These are phyloP conservation scores for Hyaena hyaena DNA, from an alignment of 2,113 vertebrate species.

Conservation along the genomic window DNA sequence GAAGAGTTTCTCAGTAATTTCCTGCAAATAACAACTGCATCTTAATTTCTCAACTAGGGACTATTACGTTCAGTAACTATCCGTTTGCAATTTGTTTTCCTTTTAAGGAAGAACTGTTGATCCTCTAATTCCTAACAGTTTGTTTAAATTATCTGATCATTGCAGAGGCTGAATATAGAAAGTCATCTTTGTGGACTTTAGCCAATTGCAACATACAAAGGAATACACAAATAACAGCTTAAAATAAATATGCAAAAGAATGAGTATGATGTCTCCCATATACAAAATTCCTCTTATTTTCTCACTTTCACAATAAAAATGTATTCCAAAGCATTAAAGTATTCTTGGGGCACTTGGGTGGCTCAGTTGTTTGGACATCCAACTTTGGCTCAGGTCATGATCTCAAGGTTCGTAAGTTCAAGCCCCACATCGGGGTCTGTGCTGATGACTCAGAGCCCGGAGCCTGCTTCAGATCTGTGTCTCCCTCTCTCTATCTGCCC, in stretches of 20 bases:
- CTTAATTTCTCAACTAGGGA: not conserved
- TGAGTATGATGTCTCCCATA: not conserved
- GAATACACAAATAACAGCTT: conserved; percentile 18
- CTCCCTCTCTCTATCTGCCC: no score
- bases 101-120: not conserved
- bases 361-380: no score
- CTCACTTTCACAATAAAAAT: conserved; percentile 15
- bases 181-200: not conserved
- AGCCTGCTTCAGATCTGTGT: no score
- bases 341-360: not conserved
- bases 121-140: not conserved
- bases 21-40: not conserved
- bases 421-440: no score
- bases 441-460: no score
- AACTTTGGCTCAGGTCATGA: no score
- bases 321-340: not conserved
- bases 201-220: conserved; percentile 23
- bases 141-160: not conserved
- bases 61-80: not conserved
- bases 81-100: not conserved
- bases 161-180: not conserved
- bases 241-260: not conserved
- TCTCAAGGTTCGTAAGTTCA: no score
- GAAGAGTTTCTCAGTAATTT: conserved; percentile 8
- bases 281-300: not conserved